These are phyloP conservation scores for Drosophila nannoptera DNA, from an alignment of 1,140 invertebrate species.

Conservation along the genomic window DNA sequence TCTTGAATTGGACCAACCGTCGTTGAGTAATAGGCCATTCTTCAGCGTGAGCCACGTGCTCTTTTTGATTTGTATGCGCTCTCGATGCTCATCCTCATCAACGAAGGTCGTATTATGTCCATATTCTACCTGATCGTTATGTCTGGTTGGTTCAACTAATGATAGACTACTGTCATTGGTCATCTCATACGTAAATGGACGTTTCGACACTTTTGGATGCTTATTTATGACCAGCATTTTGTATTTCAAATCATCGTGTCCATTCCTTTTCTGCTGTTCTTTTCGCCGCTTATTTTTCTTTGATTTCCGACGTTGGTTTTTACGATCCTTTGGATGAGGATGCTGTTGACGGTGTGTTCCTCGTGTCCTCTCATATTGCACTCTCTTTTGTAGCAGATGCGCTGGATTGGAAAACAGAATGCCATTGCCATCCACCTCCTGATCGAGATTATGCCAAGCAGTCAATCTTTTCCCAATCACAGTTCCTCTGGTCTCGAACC, in stretches of 20 bases:
- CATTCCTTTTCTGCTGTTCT: conserved; percentile 76
- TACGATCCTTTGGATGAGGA: conserved; percentile 69
- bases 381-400: conserved; percentile 79
- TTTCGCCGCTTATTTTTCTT: conserved; percentile 79
- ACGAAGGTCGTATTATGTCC: conserved; percentile 71
- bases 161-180: conserved; percentile 62
- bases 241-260: conserved; percentile 46
- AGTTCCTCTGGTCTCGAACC: conserved; percentile 94
- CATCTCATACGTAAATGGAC: conserved; percentile 49
- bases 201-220: conserved; percentile 53
- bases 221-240: conserved; percentile 58
- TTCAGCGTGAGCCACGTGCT: conserved; percentile 68
- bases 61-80: conserved; percentile 70
- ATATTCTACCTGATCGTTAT: conserved; percentile 60
- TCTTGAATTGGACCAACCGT: conserved; percentile 55
- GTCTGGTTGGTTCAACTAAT: conserved; percentile 37
- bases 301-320: conserved; percentile 68
- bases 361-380: conserved; percentile 53
- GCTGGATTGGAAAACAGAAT: conserved; percentile 87
- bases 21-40: conserved; percentile 54
- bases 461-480: conserved; percentile 86
- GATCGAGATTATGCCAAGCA: conserved; percentile 90
- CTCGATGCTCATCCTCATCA: conserved; percentile 69
- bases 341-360: conserved; percentile 23
- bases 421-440: conserved; percentile 85